Evolutionary conservation across 1,140 invertebrate genomes (phyloP), one percentile per base, ranked within the genome.

Genomic region (Drosophila ogumai): DNA sequence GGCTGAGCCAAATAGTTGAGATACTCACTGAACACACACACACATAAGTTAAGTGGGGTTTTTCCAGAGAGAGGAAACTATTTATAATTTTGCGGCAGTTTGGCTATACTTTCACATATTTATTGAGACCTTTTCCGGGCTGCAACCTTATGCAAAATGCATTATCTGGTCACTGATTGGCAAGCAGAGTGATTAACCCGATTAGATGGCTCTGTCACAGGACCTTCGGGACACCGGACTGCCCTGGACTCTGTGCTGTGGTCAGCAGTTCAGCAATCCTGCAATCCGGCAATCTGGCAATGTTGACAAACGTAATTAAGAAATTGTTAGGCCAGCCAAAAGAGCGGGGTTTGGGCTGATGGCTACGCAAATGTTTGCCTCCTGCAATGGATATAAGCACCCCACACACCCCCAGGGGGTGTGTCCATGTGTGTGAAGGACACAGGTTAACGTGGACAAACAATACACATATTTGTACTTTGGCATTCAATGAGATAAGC

Each of bases 251-350:
- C 47, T 71, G 28, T 31, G 36, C 36, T 46, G 34, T 67, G 74
- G 73, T 65, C 59, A 55, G 34, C 43, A 43, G 34, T 77, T 15
- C 17, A 6, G 31, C 43, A 49, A 40, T 68, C 28, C 28, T 3
- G 22, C 38, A 43, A 34, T 76, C 15, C 1, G 9, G 43, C 36
- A 41, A 32, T 44, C 34, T 32, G 7, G 31, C 43, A 38, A 54
- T 77, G 75, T 71, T 61, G 75, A 78, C 75, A 78, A 71, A 78
- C 75, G 74, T 64, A 78, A 78, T 78, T 78, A 78, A 78, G 75
- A 78, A 72, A 78, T 72, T 79, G 75, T 54, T 60, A 36, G 54
- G 17, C 38, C 49, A 32, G 36, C 1, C 36, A 34, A 31, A 25
- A 22, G 65, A 19, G 32, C 40, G 9, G 10, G 19, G 31, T 22